Percentiles rank a stretch among this genome's conserved stretches.
phyloP scores from a whole-genome alignment of 2,113 vertebrate genomes.

The Mola mola region DNA sequence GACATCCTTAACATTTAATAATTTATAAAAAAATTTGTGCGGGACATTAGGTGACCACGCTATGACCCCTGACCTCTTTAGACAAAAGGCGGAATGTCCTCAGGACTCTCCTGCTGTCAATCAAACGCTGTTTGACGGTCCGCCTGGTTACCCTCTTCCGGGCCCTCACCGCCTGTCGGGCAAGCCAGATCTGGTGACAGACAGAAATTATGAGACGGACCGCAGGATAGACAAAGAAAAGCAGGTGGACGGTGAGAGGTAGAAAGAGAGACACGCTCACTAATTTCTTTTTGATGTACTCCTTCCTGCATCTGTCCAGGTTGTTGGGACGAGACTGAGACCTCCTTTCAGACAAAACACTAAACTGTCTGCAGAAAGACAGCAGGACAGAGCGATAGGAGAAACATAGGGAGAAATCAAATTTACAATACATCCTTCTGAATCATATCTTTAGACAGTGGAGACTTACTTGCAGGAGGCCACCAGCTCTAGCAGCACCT shows the following conservation, averaged over 20 bases:
- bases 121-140: conserved; percentile 81
- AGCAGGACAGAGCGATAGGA: not conserved
- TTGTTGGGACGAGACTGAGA: conserved; percentile 85
- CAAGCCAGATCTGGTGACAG: conserved; percentile 73
- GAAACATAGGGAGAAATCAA: not conserved
- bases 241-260: not conserved
- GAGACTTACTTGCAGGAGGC: conserved; percentile 88
- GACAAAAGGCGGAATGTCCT: conserved; percentile 83
- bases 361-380: conserved; percentile 84
- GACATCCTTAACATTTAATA: not conserved
- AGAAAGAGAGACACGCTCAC: conserved; percentile 73
- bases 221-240: not conserved
- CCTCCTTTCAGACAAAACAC: conserved; percentile 78
- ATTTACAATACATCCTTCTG: not conserved
- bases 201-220: conserved; percentile 5
- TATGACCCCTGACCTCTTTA: conserved; percentile 84
- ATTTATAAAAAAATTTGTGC: not conserved
- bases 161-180: conserved; percentile 84
- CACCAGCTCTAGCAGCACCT: conserved; percentile 88
- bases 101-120: conserved; percentile 82
- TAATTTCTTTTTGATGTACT: conserved; percentile 84
- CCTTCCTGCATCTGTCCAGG: conserved; percentile 85
- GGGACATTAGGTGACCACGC: not conserved
- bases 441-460: not conserved
- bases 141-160: conserved; percentile 74